These are phyloP conservation scores for Lasioglossum morio DNA, from an alignment of 2,888 invertebrate species.

Conservation along the genomic window DNA sequence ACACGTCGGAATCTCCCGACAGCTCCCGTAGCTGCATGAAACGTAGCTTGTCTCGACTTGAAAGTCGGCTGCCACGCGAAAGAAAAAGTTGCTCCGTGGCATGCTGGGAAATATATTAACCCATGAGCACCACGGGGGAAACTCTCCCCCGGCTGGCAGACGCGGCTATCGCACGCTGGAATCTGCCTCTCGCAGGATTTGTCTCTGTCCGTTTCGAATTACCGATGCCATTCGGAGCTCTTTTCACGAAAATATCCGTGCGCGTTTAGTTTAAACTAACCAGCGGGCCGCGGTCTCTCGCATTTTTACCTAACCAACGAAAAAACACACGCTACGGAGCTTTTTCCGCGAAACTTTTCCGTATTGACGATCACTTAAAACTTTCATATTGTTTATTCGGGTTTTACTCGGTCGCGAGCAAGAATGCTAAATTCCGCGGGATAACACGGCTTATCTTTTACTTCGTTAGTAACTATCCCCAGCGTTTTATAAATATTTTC, in stretches of 20 bases:
- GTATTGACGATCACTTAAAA: background rate
- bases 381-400: background rate
- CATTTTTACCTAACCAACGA: background rate
- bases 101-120: conserved; percentile 49
- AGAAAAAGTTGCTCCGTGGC: conserved; percentile 45
- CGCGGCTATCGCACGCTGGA: conserved; percentile 32
- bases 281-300: background rate
- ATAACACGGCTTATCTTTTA: background rate
- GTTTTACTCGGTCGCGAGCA: background rate
- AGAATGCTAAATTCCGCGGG: background rate
- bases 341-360: background rate
- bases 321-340: background rate
- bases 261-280: background rate
- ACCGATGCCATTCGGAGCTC: conserved; percentile 5
- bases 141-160: conserved; percentile 18
- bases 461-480: background rate
- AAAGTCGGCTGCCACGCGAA: conserved; percentile 37
- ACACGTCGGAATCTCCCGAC: conserved; percentile 24
- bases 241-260: background rate
- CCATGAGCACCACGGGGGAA: conserved; percentile 38
- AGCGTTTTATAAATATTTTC: background rate
- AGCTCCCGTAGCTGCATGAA: conserved; percentile 5
- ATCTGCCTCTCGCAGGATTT: conserved; percentile 52
- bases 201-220: conserved; percentile 26
- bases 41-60: conserved; percentile 20